Percentiles rank a stretch among this genome's conserved stretches.
These are phyloP conservation scores for Arge pagana DNA, from an alignment of 2,888 invertebrate species.

Conservation along the genomic window DNA sequence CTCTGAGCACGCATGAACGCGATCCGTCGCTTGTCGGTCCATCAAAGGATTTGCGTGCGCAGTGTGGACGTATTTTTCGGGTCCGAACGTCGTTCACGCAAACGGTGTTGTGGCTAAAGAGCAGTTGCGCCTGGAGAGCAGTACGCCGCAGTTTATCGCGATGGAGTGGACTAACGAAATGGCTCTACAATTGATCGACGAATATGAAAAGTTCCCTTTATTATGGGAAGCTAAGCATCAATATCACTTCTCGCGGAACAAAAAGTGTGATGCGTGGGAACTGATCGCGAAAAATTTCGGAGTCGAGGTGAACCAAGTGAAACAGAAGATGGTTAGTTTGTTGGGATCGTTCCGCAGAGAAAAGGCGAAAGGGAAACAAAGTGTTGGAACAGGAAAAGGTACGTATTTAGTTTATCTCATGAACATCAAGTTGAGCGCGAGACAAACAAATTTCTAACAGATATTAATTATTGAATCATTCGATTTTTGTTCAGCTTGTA, in stretches of 20 bases:
- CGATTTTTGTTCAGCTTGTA: too few relatives aligned
- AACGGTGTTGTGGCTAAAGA: too few relatives aligned
- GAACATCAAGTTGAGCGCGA: too few relatives aligned
- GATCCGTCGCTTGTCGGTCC: background rate
- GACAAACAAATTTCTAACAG: too few relatives aligned
- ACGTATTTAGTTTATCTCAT: too few relatives aligned
- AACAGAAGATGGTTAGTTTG: slow-evolving; percentile 28
- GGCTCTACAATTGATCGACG: slow-evolving; percentile 25
- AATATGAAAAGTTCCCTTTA: slow-evolving; percentile 23
- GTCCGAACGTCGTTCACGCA: background rate
- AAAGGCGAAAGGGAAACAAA: slow-evolving; percentile 28
- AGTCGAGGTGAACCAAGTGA: slow-evolving; percentile 5
- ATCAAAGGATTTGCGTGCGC: background rate
- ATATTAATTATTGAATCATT: too few relatives aligned
- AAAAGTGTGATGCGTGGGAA: slow-evolving; percentile 29
- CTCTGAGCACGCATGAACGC: background rate
- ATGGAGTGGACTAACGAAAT: slow-evolving; percentile 27
- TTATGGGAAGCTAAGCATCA: slow-evolving; percentile 25
- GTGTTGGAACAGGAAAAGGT: slow-evolving; percentile 21
- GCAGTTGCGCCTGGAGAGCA: too few relatives aligned
- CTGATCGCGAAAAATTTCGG: slow-evolving; percentile 15
- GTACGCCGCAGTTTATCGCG: too few relatives aligned
- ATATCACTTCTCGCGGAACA: slow-evolving; percentile 15
- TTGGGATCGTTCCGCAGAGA: slow-evolving; percentile 28
- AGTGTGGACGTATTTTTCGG: background rate